Evolutionary conservation across 2,113 vertebrate genomes (phyloP), one percentile per base, ranked within the genome.

Genomic region (Aptenodytes patagonicus): DNA sequence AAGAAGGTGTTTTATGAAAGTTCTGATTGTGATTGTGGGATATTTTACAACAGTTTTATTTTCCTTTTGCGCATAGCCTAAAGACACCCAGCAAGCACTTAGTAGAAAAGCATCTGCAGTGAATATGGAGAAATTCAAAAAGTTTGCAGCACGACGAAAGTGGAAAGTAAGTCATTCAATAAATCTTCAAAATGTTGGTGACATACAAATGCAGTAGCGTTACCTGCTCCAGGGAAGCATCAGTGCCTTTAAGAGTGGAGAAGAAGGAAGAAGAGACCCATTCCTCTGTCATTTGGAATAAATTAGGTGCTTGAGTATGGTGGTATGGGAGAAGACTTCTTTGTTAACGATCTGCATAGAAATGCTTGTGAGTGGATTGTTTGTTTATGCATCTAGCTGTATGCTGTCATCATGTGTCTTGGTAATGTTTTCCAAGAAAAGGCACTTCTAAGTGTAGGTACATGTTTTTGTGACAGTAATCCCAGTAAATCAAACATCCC

Each of bases 121-220:
- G 85, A 99, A 99, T 97, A 99, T 99, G 99, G 99, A 99, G 71
- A 99, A 99, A 97, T 99, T 99, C 94, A 99, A 99, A 92, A 99
- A 99, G 98, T 99, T 99, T 73, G 99, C 99, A 87, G 99, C 99
- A 81, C 98, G 99, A 79, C 98, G 99, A 81, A 99, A 99, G 95
- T 99, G 99, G 99, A 99, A 99, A 98, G 99, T 99, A 98, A 97
- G 98, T 96, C 18, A 19, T 93, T 71, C 69, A 89, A 13, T 44
- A 83, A 20, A 18, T 66, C 9, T 73, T 65, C 13, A 68, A 25
- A 78, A 60, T 58, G 17, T 21, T 61, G 34, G 8, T 62, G 29
- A 55, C n/a, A 17, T n/a, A 18, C 19, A 93, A 64, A 49, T 51
- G 29, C 29, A 29, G 10, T 69, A 82, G 32, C 4, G 4, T 60